Conservation (phyloP, 2,888 invertebrate genomes). For the Ochropleura plecta region DNA sequence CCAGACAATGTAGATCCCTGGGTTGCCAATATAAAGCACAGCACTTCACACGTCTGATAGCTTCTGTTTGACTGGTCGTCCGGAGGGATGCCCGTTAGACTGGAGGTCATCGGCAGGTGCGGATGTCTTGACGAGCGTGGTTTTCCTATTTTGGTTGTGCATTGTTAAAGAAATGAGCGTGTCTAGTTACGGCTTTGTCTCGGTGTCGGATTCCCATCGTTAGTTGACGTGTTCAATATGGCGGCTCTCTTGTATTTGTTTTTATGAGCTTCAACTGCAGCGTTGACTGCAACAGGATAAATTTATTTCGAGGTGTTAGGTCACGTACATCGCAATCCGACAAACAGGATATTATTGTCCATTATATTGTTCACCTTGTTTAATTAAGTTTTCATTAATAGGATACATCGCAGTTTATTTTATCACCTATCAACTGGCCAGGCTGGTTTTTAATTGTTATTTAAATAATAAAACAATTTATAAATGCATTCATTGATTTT, state of each 20-base stretch:
- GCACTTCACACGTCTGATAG: slow-evolving; percentile 56
- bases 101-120: slow-evolving; percentile 88
- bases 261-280: slow-evolving; percentile 26
- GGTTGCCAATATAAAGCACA: slow-evolving; percentile 39
- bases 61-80: slow-evolving; percentile 52
- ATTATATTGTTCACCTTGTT: slow-evolving; percentile 34
- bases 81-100: slow-evolving; percentile 85
- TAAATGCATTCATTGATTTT: slow-evolving; percentile 27
- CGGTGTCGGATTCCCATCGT: slow-evolving; percentile 70
- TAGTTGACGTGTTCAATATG: slow-evolving; percentile 62
- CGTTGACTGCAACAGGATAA: slow-evolving; percentile 44
- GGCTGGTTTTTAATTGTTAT: slow-evolving; percentile 30
- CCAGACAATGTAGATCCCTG: slow-evolving; percentile 74
- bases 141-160: slow-evolving; percentile 85
- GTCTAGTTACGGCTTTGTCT: slow-evolving; percentile 76
- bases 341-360: slow-evolving; percentile 44
- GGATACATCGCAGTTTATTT: slow-evolving; percentile 22
- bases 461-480: slow-evolving; percentile 23
- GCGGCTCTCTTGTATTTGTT: slow-evolving; percentile 40
- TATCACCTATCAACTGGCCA: slow-evolving; percentile 24
- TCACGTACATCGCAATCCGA: slow-evolving; percentile 39
- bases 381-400: slow-evolving; percentile 42
- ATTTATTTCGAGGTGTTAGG: slow-evolving; percentile 46
- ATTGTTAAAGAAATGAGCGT: slow-evolving; percentile 83
- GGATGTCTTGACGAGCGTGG: slow-evolving; percentile 87